Evolutionary conservation across 2,113 vertebrate genomes (phyloP).

Genomic region (Cettia cetti): DNA sequence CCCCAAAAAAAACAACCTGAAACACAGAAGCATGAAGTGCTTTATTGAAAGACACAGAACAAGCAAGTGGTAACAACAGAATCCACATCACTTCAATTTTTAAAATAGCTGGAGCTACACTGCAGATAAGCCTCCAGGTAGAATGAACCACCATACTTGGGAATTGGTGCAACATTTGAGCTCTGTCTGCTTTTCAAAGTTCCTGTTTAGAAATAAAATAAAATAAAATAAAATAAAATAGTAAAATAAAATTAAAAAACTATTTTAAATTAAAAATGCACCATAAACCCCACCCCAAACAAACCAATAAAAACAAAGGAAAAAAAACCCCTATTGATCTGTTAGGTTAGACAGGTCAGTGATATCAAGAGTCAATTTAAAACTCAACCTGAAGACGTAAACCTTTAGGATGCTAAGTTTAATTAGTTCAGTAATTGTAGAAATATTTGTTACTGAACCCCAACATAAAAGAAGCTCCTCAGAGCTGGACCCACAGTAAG

Average conservation of each 20-base stretch:
- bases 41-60: not conserved
- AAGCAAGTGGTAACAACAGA: not conserved
- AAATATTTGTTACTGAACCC: not conserved
- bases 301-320: not conserved
- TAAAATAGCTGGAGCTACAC: not conserved
- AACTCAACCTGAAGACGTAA: not conserved
- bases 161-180: not conserved
- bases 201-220: not conserved
- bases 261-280: not conserved
- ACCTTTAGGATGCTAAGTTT: not conserved
- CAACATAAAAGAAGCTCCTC: fast-evolving
- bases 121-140: not conserved
- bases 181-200: not conserved
- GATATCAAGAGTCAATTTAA: not conserved
- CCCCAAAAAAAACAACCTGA: not conserved
- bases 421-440: not conserved
- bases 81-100: not conserved
- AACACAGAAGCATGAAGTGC: not conserved
- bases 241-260: not conserved
- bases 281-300: fast-evolving
- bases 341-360: not conserved
- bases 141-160: not conserved
- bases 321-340: not conserved
- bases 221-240: not conserved
- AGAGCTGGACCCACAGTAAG: not conserved